phyloP scores from a whole-genome alignment of 2,113 vertebrate genomes.

The Garra rufa region DNA sequence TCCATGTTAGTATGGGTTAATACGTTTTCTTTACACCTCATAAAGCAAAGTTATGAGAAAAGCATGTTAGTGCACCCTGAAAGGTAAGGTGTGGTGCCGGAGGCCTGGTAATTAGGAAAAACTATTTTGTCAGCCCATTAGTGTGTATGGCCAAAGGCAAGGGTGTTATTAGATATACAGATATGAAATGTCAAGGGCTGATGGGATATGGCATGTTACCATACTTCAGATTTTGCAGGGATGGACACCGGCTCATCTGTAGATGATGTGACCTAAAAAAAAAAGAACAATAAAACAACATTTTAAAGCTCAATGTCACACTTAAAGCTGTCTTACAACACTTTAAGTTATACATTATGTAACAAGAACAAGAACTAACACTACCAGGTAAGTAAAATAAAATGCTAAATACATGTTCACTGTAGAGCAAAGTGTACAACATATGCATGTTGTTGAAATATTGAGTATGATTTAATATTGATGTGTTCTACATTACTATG shows the following conservation, averaged over 20 bases:
- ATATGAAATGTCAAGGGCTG: neutral
- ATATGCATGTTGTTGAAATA: conserved; percentile 17
- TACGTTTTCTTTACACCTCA: neutral
- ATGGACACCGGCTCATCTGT: neutral
- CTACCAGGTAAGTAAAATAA: neutral
- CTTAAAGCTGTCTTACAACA: too few species aligned
- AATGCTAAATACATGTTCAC: conserved; percentile 3
- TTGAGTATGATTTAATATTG: conserved; percentile 4
- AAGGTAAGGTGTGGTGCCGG: neutral
- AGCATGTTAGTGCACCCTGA: neutral
- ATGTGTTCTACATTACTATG: neutral
- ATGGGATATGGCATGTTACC: neutral
- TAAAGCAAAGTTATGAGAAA: conserved; percentile 5
- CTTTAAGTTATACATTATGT: too few species aligned
- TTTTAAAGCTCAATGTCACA: neutral
- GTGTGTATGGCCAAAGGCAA: neutral
- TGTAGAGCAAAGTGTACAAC: neutral
- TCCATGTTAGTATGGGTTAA: neutral
- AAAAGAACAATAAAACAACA: neutral
- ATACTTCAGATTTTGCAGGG: conserved; percentile 27
- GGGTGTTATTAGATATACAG: neutral
- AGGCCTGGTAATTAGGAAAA: neutral
- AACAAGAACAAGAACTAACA: too few species aligned
- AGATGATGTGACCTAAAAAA: neutral
- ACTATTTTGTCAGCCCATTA: neutral